Evolutionary conservation across 1,140 invertebrate species (phyloP).

Genomic region (Meloidogyne exigua): DNA sequence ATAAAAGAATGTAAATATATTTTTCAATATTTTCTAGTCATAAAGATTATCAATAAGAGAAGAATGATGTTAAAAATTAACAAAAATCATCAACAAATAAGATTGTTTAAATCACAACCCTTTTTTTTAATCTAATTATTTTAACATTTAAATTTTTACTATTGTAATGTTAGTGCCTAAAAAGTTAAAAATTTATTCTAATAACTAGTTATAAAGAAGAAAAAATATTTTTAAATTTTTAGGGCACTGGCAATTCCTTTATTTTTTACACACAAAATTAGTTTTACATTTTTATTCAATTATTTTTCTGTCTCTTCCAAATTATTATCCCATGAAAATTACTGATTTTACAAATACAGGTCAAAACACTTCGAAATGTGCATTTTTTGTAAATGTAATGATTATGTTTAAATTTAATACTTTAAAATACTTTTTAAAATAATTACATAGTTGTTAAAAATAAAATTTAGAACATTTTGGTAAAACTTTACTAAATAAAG

Average conservation of each 20-base stretch:
- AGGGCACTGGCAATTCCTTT: not conserved
- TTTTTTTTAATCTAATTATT: not conserved
- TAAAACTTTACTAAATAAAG: too few relatives aligned
- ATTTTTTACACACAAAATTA: not conserved
- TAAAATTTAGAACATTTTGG: too few relatives aligned
- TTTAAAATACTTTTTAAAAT: too few relatives aligned
- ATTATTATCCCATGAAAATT: not conserved
- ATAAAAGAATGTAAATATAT: not conserved
- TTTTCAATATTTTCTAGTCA: not conserved
- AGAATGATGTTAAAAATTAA: not conserved
- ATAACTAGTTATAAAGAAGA: not conserved
- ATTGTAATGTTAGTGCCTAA: not conserved
- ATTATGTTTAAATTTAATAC: too few relatives aligned
- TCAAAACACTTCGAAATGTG: not conserved
- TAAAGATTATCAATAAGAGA: not conserved
- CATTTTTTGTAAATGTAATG: not conserved
- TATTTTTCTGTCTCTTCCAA: not conserved
- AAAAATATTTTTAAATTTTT: not conserved
- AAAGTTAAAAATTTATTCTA: not conserved
- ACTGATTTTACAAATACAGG: not conserved
- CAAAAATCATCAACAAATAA: not conserved
- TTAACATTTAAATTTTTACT: not conserved
- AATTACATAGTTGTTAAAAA: too few relatives aligned
- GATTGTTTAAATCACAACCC: not conserved
- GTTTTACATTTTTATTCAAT: not conserved